Conservation (phyloP, 1,140 invertebrate genomes). For the Carcinoscorpius rotundicauda region DNA sequence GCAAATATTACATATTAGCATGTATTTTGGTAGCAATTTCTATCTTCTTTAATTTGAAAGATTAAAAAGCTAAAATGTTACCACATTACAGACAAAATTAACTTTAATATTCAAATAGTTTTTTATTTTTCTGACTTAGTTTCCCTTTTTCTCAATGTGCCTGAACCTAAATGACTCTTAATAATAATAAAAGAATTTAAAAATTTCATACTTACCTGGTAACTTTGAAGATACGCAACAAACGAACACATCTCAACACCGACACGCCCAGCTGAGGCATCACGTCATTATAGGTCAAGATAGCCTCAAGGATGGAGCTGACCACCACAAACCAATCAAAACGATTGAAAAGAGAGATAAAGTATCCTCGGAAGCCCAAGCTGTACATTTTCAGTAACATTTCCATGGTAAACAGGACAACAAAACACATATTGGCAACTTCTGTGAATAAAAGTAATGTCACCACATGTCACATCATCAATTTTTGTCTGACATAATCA, state of each 20-base stretch:
- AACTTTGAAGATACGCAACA: constrained; percentile 47
- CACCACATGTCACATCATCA: too few species aligned
- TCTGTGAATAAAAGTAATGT: constrained; percentile 40
- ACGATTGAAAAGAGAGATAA: constrained; percentile 46
- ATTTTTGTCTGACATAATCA: too few species aligned
- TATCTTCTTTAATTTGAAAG: too few species aligned
- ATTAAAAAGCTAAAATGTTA: too few species aligned
- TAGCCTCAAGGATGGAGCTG: constrained; percentile 43
- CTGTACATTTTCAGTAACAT: constrained; percentile 99
- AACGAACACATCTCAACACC: constrained; percentile 45
- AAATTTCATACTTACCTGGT: constrained; percentile 36
- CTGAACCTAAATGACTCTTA: too few species aligned
- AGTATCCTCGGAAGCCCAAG: constrained; percentile 62
- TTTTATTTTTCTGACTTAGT: too few species aligned
- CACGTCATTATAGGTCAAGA: constrained; percentile 40
- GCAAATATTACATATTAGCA: too few species aligned
- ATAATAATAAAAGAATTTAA: too few species aligned
- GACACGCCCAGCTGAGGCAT: constrained; percentile 48
- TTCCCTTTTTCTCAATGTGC: too few species aligned
- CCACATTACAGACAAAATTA: too few species aligned
- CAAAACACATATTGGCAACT: constrained; percentile 93
- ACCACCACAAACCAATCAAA: constrained; percentile 52
- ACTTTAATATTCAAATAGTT: too few species aligned
- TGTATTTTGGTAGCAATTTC: too few species aligned
- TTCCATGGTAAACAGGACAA: constrained; percentile 93